A percentile compares a stretch with the other conserved stretches of the same genome.
Evolutionary conservation across 2,113 vertebrate genomes (phyloP).

Genomic region (Chauna torquata): DNA sequence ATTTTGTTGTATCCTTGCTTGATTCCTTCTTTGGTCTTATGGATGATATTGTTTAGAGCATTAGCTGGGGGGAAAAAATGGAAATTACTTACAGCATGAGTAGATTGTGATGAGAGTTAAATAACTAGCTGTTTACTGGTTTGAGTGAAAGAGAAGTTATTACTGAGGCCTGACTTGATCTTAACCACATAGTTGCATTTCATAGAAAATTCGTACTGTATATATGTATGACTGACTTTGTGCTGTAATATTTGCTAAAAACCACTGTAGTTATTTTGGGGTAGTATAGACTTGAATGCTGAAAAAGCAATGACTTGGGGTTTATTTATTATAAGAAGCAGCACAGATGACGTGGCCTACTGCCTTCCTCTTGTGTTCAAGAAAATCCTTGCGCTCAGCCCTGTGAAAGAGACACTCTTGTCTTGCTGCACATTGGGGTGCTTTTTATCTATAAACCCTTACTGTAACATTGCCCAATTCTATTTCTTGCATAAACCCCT

Average conservation of each 20-base stretch:
- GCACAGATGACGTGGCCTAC: background rate
- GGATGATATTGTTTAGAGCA: background rate
- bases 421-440: background rate
- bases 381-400: background rate
- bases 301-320: background rate
- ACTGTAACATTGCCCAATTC: background rate
- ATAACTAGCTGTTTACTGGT: background rate
- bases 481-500: background rate
- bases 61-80: background rate
- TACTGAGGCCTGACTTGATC: background rate
- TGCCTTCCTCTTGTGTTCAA: background rate
- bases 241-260: background rate
- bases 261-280: background rate
- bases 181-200: background rate
- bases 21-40: background rate
- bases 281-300: background rate
- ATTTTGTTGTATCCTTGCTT: background rate
- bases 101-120: background rate
- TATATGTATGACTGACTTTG: accelerated
- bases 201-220: accelerated
- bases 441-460: background rate
- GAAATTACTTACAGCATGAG: background rate
- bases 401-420: background rate
- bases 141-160: background rate
- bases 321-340: background rate